These are phyloP conservation scores for Crotalus adamanteus DNA, from an alignment of 2,797 vertebrate genomes.

Conservation along the genomic window DNA sequence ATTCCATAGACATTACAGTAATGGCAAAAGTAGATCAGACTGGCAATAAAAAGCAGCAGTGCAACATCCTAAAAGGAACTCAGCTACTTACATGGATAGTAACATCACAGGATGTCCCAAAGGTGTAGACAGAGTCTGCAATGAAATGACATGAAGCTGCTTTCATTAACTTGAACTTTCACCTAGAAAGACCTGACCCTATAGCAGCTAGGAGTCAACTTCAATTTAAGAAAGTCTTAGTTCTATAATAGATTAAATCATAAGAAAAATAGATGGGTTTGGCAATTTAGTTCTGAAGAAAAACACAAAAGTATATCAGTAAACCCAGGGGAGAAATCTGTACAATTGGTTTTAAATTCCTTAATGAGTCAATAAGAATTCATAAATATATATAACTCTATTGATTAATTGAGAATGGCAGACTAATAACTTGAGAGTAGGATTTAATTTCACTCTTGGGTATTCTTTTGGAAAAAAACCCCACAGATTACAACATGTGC, in stretches of 20 bases:
- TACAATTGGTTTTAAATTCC: neutral
- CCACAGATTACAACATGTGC: neutral
- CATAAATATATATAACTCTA: neutral
- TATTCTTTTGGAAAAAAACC: neutral
- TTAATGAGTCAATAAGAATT: neutral
- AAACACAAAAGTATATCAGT: neutral
- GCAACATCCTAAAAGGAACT: neutral
- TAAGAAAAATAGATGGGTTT: neutral
- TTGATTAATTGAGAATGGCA: neutral
- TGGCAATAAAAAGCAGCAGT: neutral
- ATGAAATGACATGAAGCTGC: neutral
- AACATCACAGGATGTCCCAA: neutral
- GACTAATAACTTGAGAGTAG: neutral
- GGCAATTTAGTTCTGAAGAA: neutral
- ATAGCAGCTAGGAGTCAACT: neutral
- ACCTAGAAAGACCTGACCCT: neutral
- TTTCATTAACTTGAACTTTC: neutral
- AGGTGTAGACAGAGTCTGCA: neutral
- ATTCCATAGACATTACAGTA: neutral
- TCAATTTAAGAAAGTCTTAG: neutral
- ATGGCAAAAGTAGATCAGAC: neutral
- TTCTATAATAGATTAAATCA: neutral
- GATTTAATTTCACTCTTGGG: neutral
- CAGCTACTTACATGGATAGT: neutral
- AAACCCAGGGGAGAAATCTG: neutral